These are phyloP conservation scores for Sebastes diaconus DNA, from an alignment of 2,797 vertebrate species.

Conservation along the genomic window DNA sequence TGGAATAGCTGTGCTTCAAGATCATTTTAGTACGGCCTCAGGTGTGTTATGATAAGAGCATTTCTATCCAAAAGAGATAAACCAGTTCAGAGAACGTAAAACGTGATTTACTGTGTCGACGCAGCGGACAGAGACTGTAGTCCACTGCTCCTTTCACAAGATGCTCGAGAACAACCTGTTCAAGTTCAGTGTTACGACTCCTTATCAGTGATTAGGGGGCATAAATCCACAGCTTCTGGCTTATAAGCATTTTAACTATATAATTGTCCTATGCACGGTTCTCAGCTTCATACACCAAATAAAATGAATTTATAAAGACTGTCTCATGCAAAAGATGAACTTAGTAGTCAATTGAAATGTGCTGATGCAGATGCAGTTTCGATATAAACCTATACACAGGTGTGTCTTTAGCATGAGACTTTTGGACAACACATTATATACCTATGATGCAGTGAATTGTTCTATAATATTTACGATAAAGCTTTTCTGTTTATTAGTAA, in stretches of 20 bases:
- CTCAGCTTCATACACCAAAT: too few relatives aligned
- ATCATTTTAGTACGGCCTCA: too few relatives aligned
- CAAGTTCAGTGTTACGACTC: conserved; percentile 6
- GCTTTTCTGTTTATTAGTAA: neutral
- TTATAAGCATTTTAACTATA: neutral
- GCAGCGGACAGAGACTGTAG: conserved; percentile 27
- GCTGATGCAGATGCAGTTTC: neutral
- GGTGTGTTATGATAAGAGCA: too few relatives aligned
- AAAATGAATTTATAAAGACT: too few relatives aligned
- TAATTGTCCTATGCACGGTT: conserved; percentile 2
- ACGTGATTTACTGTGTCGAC: neutral
- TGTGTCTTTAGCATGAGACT: conserved; percentile 59
- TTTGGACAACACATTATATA: too few relatives aligned
- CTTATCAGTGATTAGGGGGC: conserved; percentile 21
- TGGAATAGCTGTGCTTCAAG: too few relatives aligned
- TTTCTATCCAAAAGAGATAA: neutral
- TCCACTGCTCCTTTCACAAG: conserved; percentile 29
- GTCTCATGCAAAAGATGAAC: neutral
- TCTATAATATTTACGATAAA: too few relatives aligned
- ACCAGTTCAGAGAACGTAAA: neutral
- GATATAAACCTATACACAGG: neutral
- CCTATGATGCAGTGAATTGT: too few relatives aligned
- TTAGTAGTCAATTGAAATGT: neutral
- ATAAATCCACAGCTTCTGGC: neutral
- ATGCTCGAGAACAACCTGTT: conserved; percentile 27